A percentile compares a stretch with the other conserved stretches of the same genome.
Evolutionary conservation across 1,140 invertebrate species (phyloP).

Genomic region (Aphaenogaster floridana): DNA sequence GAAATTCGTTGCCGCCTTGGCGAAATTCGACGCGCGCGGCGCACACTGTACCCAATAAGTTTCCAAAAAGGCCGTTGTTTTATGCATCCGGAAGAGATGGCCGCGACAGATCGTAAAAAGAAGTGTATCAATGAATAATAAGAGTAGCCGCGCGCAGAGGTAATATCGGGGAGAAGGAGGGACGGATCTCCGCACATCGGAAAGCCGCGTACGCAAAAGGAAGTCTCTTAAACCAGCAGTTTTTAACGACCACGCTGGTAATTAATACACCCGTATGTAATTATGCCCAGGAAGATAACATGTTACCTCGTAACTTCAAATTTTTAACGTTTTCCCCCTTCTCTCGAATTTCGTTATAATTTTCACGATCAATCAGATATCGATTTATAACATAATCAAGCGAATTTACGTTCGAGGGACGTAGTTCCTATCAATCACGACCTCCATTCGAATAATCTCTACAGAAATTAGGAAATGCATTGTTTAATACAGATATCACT

Average conservation of each 20-base stretch:
- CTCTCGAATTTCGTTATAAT: conserved; percentile 3
- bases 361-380: conserved; percentile 25
- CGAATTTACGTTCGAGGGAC: background rate
- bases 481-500: background rate
- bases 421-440: background rate
- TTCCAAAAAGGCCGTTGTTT: conserved; percentile 33
- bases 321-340: background rate
- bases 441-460: background rate
- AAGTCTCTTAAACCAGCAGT: background rate
- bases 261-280: conserved; percentile 36
- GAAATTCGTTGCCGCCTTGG: conserved; percentile 68
- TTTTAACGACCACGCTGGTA: conserved; percentile 4
- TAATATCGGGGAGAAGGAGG: background rate
- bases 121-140: conserved; percentile 56
- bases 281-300: conserved; percentile 22
- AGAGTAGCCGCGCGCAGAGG: conserved; percentile 24
- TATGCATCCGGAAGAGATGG: conserved; percentile 46
- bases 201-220: conserved; percentile 2
- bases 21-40: conserved; percentile 54
- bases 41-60: conserved; percentile 58
- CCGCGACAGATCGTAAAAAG: conserved; percentile 41
- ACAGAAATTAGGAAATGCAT: background rate
- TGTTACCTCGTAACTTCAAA: conserved; percentile 18
- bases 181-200: background rate
- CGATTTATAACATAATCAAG: conserved; percentile 34